Evolutionary conservation across 2,888 invertebrate species (phyloP).

Genomic region (Neria commutata): DNA sequence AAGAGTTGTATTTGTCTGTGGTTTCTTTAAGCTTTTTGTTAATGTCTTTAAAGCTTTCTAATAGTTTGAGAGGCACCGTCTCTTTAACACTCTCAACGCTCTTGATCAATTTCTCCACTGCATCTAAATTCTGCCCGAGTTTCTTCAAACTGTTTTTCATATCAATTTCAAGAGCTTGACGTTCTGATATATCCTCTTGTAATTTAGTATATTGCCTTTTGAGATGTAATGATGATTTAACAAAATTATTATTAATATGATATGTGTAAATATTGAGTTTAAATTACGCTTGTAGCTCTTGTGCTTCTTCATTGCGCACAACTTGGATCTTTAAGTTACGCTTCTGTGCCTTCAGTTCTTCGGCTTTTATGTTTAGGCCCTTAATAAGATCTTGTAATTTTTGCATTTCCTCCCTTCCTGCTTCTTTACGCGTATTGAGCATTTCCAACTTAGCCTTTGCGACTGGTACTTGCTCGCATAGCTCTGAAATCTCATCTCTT

Average conservation of each 20-base stretch:
- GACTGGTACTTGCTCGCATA: conserved; percentile 31
- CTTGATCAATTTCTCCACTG: conserved; percentile 24
- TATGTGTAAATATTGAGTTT: not conserved
- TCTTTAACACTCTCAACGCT: conserved; percentile 34
- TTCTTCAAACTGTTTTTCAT: conserved; percentile 29
- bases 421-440: conserved; percentile 19
- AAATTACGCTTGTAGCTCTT: conserved; percentile 36
- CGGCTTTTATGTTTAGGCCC: conserved; percentile 31
- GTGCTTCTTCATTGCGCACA: conserved; percentile 44
- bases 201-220: conserved; percentile 32
- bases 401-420: conserved; percentile 24
- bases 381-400: conserved; percentile 26
- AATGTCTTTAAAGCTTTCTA: conserved; percentile 33
- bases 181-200: conserved; percentile 16
- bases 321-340: conserved; percentile 35
- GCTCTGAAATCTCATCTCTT: conserved; percentile 26
- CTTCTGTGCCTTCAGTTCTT: conserved; percentile 30
- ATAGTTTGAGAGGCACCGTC: conserved; percentile 29
- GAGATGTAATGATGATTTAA: not conserved
- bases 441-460: conserved; percentile 23
- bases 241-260: conserved; percentile 7
- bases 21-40: conserved; percentile 15
- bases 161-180: conserved; percentile 28
- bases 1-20: conserved; percentile 1
- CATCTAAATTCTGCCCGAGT: conserved; percentile 31